Evolutionary conservation across 2,888 invertebrate species (phyloP).

Genomic region (Drosophila paucipuncta): DNA sequence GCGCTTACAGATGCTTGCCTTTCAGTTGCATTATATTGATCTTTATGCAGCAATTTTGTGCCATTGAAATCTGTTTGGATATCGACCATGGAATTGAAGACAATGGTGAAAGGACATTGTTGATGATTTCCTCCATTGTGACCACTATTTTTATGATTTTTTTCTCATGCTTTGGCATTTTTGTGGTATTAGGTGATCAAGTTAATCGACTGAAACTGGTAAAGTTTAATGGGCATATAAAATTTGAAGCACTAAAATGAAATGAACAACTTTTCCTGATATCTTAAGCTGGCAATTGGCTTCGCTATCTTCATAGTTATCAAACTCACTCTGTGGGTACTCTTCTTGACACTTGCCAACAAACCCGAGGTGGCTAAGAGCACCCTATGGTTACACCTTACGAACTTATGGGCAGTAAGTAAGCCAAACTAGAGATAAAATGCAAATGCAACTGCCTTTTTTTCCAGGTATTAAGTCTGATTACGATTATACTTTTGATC

Average conservation of each 20-base stretch:
- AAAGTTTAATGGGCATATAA: not conserved
- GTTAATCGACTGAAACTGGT: slow-evolving; percentile 3
- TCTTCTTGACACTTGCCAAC: not conserved
- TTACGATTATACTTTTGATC: slow-evolving; percentile 2
- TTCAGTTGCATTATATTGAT: too few species aligned
- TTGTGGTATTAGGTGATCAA: slow-evolving; percentile 8
- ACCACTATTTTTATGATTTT: slow-evolving; percentile 10
- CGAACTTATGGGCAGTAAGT: slow-evolving; percentile 23
- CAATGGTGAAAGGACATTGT: not conserved
- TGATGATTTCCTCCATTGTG: slow-evolving; percentile 7
- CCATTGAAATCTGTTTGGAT: slow-evolving; percentile 16
- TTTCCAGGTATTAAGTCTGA: slow-evolving; percentile 7
- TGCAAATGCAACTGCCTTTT: not conserved
- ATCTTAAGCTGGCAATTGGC: slow-evolving; percentile 9
- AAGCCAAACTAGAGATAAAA: rapidly evolving
- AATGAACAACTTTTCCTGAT: not conserved
- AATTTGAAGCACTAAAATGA: not conserved
- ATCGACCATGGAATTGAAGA: slow-evolving; percentile 9
- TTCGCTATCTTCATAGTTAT: not conserved
- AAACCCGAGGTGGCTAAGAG: not conserved
- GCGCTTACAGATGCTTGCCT: not conserved
- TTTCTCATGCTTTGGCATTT: not conserved
- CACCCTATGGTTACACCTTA: slow-evolving; percentile 12
- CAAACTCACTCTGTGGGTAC: slow-evolving; percentile 4
- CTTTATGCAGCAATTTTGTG: slow-evolving; percentile 20